phyloP scores from a whole-genome alignment of 2,113 vertebrate species.

The Gymnocephalus cernua region DNA sequence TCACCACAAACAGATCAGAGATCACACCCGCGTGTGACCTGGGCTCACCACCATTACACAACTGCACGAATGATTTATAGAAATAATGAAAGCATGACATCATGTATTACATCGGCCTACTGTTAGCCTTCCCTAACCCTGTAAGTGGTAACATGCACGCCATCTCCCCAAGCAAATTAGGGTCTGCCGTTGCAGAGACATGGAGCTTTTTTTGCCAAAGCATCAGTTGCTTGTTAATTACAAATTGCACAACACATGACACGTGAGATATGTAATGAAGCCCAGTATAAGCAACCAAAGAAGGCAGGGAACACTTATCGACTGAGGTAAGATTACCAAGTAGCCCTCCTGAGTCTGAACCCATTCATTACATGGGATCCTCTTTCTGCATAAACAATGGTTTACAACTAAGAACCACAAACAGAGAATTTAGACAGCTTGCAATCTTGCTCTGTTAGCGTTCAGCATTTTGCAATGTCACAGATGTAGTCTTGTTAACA shows the following conservation, averaged over 20 bases:
- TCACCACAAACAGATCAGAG: conserved; percentile 56
- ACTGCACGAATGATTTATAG: conserved; percentile 46
- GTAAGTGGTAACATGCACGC: conserved; percentile 39
- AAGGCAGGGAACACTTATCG: conserved; percentile 59
- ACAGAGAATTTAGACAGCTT: conserved; percentile 62
- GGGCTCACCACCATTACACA: conserved; percentile 17
- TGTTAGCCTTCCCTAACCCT: conserved; percentile 17
- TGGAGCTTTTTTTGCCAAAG: conserved; percentile 14
- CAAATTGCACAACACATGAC: conserved; percentile 69
- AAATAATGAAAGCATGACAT: conserved; percentile 49
- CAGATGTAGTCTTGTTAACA: conserved; percentile 43
- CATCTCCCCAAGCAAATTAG: conserved; percentile 44
- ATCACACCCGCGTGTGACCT: conserved; percentile 55
- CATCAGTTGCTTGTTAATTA: conserved; percentile 58
- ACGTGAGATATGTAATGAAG: conserved; percentile 25
- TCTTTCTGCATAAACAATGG: conserved; percentile 72
- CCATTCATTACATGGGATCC: conserved; percentile 68
- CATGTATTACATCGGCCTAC: conserved; percentile 38
- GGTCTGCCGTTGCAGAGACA: conserved; percentile 11
- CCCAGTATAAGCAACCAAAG: conserved; percentile 28
- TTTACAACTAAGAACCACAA: conserved; percentile 69
- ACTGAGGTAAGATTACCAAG: conserved; percentile 69
- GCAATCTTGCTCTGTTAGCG: conserved; percentile 59
- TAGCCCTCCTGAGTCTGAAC: conserved; percentile 39
- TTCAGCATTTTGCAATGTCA: conserved; percentile 39